A percentile compares a stretch with the other conserved stretches of the same genome.
These are phyloP conservation scores for Cylloceria caligata DNA, from an alignment of 2,888 invertebrate genomes.

Conservation along the genomic window DNA sequence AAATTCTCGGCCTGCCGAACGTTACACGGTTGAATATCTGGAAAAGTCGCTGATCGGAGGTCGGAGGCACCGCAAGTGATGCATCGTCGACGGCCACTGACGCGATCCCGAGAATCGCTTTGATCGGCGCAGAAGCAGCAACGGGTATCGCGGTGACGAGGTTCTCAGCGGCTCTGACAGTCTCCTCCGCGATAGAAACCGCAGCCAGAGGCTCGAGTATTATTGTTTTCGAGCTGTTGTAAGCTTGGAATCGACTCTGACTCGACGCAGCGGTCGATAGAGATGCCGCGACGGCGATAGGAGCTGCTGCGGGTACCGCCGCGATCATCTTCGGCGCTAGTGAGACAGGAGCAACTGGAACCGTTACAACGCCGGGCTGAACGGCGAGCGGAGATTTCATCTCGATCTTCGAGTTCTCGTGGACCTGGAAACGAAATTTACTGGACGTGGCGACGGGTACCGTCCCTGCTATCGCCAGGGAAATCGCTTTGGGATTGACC, in stretches of 20 bases:
- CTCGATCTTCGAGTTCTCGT: constrained; percentile 57
- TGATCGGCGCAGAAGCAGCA: constrained; percentile 4
- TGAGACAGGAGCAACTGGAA: constrained; percentile 73
- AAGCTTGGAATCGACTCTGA: constrained; percentile 69
- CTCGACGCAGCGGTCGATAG: constrained; percentile 80
- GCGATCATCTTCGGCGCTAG: constrained; percentile 74
- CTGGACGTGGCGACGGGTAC: constrained; percentile 82
- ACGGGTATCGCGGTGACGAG: not conserved
- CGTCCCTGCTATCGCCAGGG: constrained; percentile 72
- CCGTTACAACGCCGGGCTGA: constrained; percentile 69
- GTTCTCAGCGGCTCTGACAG: not conserved
- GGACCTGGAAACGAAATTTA: constrained; percentile 75
- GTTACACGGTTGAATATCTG: constrained; percentile 45
- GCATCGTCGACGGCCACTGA: constrained; percentile 71
- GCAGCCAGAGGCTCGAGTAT: constrained; percentile 1
- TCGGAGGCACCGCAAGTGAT: too few relatives aligned
- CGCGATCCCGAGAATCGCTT: constrained; percentile 4
- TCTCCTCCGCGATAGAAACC: constrained; percentile 3
- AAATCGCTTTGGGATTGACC: constrained; percentile 22
- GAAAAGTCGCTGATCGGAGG: constrained; percentile 76
- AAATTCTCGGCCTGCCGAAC: not conserved
- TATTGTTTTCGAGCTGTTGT: constrained; percentile 49
- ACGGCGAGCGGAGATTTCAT: constrained; percentile 21
- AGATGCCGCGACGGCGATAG: constrained; percentile 37
- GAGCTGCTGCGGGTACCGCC: constrained; percentile 48